Evolutionary conservation across 1,140 invertebrate genomes (phyloP).

Genomic region (Heliconius melpomene): DNA sequence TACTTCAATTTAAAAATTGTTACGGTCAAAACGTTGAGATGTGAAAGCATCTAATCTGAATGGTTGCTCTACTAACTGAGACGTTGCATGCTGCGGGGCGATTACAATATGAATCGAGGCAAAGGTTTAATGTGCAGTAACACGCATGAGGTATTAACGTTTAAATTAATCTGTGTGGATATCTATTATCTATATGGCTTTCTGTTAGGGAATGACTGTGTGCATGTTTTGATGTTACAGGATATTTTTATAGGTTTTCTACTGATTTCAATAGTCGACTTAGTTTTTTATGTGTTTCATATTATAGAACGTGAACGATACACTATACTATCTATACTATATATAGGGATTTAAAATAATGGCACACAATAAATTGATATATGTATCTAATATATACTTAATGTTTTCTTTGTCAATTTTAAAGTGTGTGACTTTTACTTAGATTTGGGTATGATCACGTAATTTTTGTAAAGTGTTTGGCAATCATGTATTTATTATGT

Average conservation of each 20-base stretch:
- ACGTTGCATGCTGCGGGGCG: conserved; percentile 38
- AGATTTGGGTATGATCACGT: not conserved
- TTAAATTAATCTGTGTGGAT: conserved; percentile 36
- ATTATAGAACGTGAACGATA: not conserved
- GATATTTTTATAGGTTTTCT: not conserved
- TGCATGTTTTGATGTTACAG: conserved; percentile 39
- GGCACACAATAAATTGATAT: not conserved
- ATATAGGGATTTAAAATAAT: not conserved
- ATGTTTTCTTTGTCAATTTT: not conserved
- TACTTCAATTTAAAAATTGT: conserved; percentile 19
- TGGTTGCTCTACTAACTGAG: conserved; percentile 37
- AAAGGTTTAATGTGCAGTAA: conserved; percentile 37
- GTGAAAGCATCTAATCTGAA: conserved; percentile 21
- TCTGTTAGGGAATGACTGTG: conserved; percentile 24
- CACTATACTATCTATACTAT: not conserved
- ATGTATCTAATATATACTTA: not conserved
- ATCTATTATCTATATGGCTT: conserved; percentile 19
- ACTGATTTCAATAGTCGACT: not conserved
- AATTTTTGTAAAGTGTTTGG: not conserved
- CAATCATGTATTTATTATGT: not conserved
- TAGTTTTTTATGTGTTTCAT: not conserved
- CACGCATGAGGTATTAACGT: conserved; percentile 43
- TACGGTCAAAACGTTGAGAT: conserved; percentile 27
- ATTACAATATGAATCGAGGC: conserved; percentile 25
- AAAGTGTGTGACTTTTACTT: not conserved